phyloP scores from a whole-genome alignment of 2,888 invertebrate genomes.

The Dexiosoma caninum region DNA sequence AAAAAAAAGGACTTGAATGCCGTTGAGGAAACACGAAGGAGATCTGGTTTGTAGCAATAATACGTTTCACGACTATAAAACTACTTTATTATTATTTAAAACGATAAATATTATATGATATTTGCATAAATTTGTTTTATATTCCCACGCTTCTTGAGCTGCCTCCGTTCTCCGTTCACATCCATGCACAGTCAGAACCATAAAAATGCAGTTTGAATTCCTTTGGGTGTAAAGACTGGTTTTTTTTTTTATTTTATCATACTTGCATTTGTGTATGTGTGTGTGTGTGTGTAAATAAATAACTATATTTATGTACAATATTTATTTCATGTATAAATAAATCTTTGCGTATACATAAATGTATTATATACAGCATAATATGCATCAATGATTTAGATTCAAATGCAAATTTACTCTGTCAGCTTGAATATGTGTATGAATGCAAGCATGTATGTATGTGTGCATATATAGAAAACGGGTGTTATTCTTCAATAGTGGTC shows the following conservation, averaged over 20 bases:
- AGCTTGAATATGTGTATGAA: not conserved
- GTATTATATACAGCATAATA: not conserved
- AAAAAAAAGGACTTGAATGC: not conserved
- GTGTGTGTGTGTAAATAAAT: not conserved
- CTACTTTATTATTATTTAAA: slow-evolving; percentile 11
- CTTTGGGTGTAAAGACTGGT: slow-evolving; percentile 33
- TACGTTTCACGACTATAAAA: slow-evolving; percentile 1
- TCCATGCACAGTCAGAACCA: slow-evolving; percentile 21
- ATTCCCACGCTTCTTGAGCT: slow-evolving; percentile 26
- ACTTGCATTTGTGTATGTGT: not conserved
- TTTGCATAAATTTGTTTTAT: slow-evolving; percentile 11
- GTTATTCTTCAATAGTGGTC: not conserved
- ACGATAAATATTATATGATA: slow-evolving; percentile 7
- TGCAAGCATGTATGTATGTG: too few species aligned
- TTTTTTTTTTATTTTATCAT: slow-evolving; percentile 25
- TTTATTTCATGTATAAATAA: not conserved
- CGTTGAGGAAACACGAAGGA: not conserved
- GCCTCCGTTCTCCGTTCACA: not conserved
- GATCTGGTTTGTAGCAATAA: slow-evolving; percentile 11
- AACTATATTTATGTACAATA: not conserved
- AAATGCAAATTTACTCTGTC: slow-evolving; percentile 26
- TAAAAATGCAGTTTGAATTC: slow-evolving; percentile 51
- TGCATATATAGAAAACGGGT: not conserved
- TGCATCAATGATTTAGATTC: slow-evolving; percentile 40
- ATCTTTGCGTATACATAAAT: not conserved